A percentile compares a stretch with the other conserved stretches of the same genome.
phyloP scores from a whole-genome alignment of 2,113 vertebrate species.

The Gymnocephalus cernua region DNA sequence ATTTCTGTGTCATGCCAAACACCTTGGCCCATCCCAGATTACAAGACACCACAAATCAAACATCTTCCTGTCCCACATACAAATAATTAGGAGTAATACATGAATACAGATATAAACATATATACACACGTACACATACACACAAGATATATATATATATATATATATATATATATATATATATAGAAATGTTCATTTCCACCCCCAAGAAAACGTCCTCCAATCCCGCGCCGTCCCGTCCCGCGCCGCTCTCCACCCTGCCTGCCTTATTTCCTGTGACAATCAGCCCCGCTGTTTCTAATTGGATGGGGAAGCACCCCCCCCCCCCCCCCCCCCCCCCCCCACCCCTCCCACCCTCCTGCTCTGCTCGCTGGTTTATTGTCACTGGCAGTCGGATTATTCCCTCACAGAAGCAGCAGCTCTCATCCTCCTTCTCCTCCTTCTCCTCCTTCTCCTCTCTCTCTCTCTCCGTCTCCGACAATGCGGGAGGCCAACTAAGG shows the following conservation, averaged over 20 bases:
- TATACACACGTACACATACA: too few species aligned
- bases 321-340: background rate
- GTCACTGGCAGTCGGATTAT: slow-evolving; percentile 80
- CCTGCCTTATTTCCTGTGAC: slow-evolving; percentile 57
- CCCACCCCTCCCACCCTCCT: too few species aligned
- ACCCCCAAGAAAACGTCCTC: background rate
- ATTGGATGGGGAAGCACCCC: slow-evolving; percentile 59
- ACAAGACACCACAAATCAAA: too few species aligned
- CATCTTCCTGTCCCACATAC: too few species aligned
- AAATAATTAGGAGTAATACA: too few species aligned
- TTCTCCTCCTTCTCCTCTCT: slow-evolving; percentile 1
- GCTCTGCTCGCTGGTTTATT: slow-evolving; percentile 61
- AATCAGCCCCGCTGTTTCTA: slow-evolving; percentile 65
- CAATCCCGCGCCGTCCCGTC: background rate
- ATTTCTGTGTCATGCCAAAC: too few species aligned
- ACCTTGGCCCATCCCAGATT: too few species aligned
- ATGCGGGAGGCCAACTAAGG: slow-evolving; percentile 77
- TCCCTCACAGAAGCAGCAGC: slow-evolving; percentile 70
- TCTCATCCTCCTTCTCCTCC: slow-evolving; percentile 24
- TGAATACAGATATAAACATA: too few species aligned
- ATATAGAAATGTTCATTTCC: too few species aligned
- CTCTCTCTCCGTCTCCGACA: slow-evolving; percentile 55
- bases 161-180: too few species aligned
- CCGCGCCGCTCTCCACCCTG: background rate
- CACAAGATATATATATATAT: too few species aligned